These are phyloP conservation scores for Aphelinus atriplicis DNA, from an alignment of 1,140 invertebrate species.

Conservation along the genomic window DNA sequence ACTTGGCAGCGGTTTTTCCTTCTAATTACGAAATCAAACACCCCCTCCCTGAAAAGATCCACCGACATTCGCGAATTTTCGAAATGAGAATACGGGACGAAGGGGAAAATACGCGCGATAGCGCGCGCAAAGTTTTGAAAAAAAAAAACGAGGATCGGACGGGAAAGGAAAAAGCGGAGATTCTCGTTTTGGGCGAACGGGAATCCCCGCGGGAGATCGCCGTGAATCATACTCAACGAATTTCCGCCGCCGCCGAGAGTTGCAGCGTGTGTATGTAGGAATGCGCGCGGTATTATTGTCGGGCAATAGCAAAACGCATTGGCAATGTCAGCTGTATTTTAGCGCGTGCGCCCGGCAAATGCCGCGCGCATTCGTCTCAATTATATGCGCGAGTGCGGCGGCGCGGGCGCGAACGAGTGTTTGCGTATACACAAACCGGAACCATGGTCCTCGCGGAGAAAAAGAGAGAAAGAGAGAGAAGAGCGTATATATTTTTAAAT, in stretches of 20 bases:
- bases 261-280: background rate
- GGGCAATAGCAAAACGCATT: constrained; percentile 2
- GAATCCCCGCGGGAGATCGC: background rate
- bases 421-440: background rate
- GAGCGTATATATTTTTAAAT: background rate
- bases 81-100: no score
- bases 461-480: background rate
- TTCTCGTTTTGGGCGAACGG: constrained; percentile 1
- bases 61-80: no score
- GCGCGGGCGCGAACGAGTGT: background rate
- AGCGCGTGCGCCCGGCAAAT: constrained; percentile 9
- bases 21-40: no score
- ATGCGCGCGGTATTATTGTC: constrained; percentile 6
- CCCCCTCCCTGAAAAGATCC: no score
- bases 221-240: constrained; percentile 18
- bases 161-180: background rate
- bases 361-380: constrained; percentile 13
- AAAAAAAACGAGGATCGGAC: no score
- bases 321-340: constrained; percentile 1
- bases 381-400: background rate
- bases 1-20: no score
- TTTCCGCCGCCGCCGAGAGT: no score
- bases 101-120: no score
- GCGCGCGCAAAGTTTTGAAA: no score
- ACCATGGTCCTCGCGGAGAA: background rate